Percentiles rank a stretch among this genome's conserved stretches.
Conservation (phyloP, 92 coral and sea anemone genomes). For the Parazoanthus swiftii region DNA sequence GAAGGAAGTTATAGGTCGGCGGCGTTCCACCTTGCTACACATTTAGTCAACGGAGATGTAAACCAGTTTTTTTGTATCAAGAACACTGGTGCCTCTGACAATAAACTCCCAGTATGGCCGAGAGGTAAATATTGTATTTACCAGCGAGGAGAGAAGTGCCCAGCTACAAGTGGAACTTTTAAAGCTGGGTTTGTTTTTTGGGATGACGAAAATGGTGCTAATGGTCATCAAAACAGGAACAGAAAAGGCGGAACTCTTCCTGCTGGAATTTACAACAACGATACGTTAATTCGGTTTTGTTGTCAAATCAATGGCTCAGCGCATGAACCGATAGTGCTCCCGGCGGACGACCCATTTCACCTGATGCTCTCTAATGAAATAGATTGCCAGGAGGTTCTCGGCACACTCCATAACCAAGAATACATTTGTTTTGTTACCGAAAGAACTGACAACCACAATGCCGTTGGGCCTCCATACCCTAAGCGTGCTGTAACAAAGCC, state of each 20-base stretch:
- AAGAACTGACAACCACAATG: constrained; percentile 3
- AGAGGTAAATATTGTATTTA: constrained; percentile 32
- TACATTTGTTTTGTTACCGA: constrained; percentile 8
- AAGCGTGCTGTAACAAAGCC: neutral
- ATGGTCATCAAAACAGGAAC: neutral
- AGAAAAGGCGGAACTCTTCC: neutral
- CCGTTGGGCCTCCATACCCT: neutral
- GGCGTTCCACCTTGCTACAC: constrained; percentile 15
- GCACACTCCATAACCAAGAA: neutral
- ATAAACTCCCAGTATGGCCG: neutral
- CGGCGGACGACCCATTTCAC: constrained; percentile 1
- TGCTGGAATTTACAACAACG: constrained; percentile 15
- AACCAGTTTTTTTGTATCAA: constrained; percentile 14
- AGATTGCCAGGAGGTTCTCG: constrained; percentile 17
- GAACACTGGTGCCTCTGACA: neutral
- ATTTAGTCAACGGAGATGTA: neutral
- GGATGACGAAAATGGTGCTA: constrained; percentile 20
- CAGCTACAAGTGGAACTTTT: neutral
- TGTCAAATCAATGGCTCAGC: constrained; percentile 21
- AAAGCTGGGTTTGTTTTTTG: constrained; percentile 20
- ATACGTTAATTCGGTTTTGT: constrained; percentile 18
- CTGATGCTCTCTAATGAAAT: neutral
- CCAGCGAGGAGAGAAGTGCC: constrained; percentile 20
- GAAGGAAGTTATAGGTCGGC: neutral
- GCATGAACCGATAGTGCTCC: constrained; percentile 12